Base-by-base conservation (phyloP, 2,113 vertebrate species). In the Dipodomys spectabilis region DNA sequence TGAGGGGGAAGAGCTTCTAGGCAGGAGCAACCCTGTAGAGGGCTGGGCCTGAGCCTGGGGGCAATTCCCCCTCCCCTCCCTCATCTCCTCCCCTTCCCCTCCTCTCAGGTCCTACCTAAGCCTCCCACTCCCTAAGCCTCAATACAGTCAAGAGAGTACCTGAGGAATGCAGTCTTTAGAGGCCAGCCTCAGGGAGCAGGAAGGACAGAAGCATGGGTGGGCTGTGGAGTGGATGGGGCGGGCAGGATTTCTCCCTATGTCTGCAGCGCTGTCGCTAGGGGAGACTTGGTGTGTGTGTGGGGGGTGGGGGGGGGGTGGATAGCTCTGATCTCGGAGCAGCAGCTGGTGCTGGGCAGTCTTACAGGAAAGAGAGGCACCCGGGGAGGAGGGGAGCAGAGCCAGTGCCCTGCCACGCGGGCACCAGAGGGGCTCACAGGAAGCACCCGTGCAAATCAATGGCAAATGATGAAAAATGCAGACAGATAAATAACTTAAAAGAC, bases 401-500 rank as follows among this genome's bases (percentile, higher is more conserved):
- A 71, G 23, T 67, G 73, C 30, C 93, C 81, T 84, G 90, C 90
- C 77, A 68, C 79, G 86, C 6, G 1, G 64, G 44, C 92, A 75
- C 75, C 68, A 25, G 82, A 79, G 80, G 94, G 84, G 39, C 82
- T 79, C 60, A 30, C 72, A 25, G 92, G 84, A 96, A 90, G 81
- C 92, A 65, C 82, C 81, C 44, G 28, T 95, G 86, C 84, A 95
- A 94, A 97, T 79, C 94, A 92, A 77, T 85, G 90, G 84, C 90
- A 77, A 92, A 69, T 15, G 95, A 97, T 97, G 90, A 97, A 97
- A 98, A 96, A 96, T 72, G 91, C 91, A 97, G 79, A 86, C 81
- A 80, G 94, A 84, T 94, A 96, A 97, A 95, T 84, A 95, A 96
- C 96, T 95, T 95, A 85, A 96, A 97, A 98, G 97, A 95, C 68